Base-by-base conservation (phyloP, 92 coral and sea anemone genomes). In the Pocillopora meandrina region DNA sequence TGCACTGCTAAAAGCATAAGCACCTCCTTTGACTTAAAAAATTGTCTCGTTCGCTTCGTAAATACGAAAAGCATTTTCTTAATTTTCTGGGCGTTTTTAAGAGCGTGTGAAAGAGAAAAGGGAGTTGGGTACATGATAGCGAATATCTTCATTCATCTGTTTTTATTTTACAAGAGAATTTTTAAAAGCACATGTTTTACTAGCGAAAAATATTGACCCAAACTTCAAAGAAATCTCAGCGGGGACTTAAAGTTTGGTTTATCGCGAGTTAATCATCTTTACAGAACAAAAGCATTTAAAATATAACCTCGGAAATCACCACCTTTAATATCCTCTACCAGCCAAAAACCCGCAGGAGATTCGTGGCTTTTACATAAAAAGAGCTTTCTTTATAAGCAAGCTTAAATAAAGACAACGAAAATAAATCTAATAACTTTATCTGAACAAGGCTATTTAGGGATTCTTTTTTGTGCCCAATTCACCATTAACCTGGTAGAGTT, bases 161-260 rank as follows among this genome's bases (percentile, higher is more conserved):
- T 64, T 74, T 71, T 74, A 61, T 62, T 83, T 83, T 83, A 83
- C 86, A 83, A 74, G 74, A 62, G 86, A 73, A 83, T 83, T 73
- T 83, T 83, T 73, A 83, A 63, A 74, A 83, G 86, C 86, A 83
- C 86, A 56, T 83, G 74, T 74, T 83, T 83, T 65, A 73, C 60
- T 55, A 52, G 33, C 31, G 58, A 47, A 83, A 73, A 74, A 73
- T 83, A 75, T 83, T 83, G 80, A 74, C 73, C 55, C 72, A 49
- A 23, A 83, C 65, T 65, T 83, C 79, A 83, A 65, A 73, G 86
- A 83, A 83, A 83, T 83, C 86, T 61, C 86, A 74, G 86, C 86
- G 15, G 75, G 86, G 26, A 47, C 67, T 73, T 61, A 83, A 63
- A 74, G 79, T 74, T 83, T 16, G 78, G 77, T 83, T 83, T 75